A percentile compares a stretch with the other conserved stretches of the same genome.
These are phyloP conservation scores for Falco rusticolus DNA, from an alignment of 2,797 vertebrate genomes.

Conservation along the genomic window DNA sequence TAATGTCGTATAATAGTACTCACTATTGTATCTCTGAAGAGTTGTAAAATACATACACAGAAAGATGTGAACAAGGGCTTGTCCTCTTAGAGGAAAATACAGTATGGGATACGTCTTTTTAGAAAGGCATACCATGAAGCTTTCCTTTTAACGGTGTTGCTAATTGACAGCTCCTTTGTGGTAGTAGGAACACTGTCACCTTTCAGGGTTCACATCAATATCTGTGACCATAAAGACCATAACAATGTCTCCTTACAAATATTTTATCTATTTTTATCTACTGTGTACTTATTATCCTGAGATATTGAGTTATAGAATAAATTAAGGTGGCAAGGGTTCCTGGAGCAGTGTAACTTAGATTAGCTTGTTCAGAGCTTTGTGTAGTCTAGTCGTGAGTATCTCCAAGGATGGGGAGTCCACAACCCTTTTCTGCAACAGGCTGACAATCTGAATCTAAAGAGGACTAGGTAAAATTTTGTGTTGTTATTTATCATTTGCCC, in stretches of 20 bases:
- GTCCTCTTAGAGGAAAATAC: not conserved
- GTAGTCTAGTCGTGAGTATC: not conserved
- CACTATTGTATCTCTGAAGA: not conserved
- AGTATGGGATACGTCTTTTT: rapidly evolving
- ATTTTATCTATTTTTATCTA: not conserved
- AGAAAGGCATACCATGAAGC: not conserved
- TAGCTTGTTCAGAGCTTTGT: not conserved
- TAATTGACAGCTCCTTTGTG: not conserved
- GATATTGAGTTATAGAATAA: not conserved
- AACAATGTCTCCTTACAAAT: not conserved
- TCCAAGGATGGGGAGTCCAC: not conserved
- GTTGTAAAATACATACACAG: not conserved
- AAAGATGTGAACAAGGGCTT: not conserved
- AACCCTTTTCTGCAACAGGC: not conserved
- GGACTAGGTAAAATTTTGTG: not conserved
- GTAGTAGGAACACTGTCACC: not conserved
- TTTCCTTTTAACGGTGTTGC: not conserved
- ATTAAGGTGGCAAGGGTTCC: not conserved
- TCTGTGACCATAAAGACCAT: not conserved
- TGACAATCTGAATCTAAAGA: not conserved
- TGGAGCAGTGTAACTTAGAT: not conserved
- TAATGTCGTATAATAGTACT: not conserved
- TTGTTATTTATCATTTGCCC: rapidly evolving
- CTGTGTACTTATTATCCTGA: not conserved
- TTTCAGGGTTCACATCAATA: not conserved